Conservation (phyloP, 2,888 invertebrate species). For the Onthophagus sagittarius region DNA sequence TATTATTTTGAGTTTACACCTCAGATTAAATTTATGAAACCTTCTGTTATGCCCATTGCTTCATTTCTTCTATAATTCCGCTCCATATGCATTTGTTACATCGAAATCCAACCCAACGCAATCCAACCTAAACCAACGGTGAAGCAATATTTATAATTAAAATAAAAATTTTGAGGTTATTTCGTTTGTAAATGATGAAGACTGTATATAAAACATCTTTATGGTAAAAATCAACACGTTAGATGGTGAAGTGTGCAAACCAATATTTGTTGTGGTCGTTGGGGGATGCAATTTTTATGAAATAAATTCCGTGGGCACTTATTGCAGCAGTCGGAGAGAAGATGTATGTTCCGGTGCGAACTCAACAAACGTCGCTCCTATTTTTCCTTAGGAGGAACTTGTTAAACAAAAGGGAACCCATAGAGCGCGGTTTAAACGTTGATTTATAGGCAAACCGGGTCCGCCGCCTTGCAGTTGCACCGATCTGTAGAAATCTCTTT, state of each 20-base stretch:
- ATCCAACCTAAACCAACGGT: too few species aligned
- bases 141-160: too few species aligned
- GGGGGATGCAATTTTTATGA: not conserved
- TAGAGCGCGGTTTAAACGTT: slow-evolving; percentile 8
- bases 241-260: not conserved
- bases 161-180: too few species aligned
- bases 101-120: too few species aligned
- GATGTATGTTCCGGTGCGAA: not conserved
- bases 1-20: too few species aligned
- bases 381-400: slow-evolving; percentile 8
- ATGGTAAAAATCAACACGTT: not conserved
- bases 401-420: slow-evolving; percentile 10
- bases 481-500: not conserved
- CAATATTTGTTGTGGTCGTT: not conserved
- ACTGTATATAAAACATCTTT: too few species aligned
- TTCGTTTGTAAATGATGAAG: too few species aligned
- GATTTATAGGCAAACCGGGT: slow-evolving; percentile 7
- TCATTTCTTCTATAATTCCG: too few species aligned
- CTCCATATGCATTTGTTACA: too few species aligned
- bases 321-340: not conserved
- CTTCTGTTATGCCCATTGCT: too few species aligned
- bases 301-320: not conserved
- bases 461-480: not conserved
- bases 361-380: slow-evolving; percentile 7
- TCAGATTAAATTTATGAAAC: too few species aligned